Evolutionary conservation across 2,888 invertebrate genomes (phyloP).

Genomic region (Acronicta leporina): DNA sequence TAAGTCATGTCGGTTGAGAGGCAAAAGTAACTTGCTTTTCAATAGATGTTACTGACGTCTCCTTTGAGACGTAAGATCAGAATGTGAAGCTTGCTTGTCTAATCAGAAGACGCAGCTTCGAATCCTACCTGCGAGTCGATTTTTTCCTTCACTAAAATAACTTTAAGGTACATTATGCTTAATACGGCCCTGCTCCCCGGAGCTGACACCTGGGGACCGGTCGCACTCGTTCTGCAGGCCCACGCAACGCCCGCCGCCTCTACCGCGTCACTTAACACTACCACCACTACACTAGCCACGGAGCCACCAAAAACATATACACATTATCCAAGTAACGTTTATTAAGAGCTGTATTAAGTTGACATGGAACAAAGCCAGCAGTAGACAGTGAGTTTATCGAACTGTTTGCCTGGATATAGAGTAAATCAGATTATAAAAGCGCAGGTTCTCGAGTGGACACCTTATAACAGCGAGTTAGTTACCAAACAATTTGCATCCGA

Average conservation of each 20-base stretch:
- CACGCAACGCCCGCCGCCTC: constrained; percentile 76
- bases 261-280: constrained; percentile 65
- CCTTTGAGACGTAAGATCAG: too few species aligned
- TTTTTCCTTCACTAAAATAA: too few species aligned
- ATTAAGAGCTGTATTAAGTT: background rate
- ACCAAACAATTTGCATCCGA: constrained; percentile 79
- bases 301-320: background rate
- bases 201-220: constrained; percentile 86
- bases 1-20: too few species aligned
- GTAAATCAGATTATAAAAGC: constrained; percentile 66
- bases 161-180: constrained; percentile 1
- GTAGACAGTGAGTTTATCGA: constrained; percentile 39
- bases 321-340: constrained; percentile 42
- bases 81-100: too few species aligned
- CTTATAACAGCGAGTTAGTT: constrained; percentile 78
- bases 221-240: constrained; percentile 83
- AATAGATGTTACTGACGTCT: too few species aligned
- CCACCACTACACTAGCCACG: constrained; percentile 25
- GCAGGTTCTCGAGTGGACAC: constrained; percentile 68
- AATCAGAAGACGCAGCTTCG: too few species aligned
- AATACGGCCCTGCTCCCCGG: constrained; percentile 71
- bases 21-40: too few species aligned
- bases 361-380: constrained; percentile 26
- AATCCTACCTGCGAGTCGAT: too few species aligned
- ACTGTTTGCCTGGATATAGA: constrained; percentile 18